phyloP scores from a whole-genome alignment of 2,888 invertebrate species.

The Ametastegia equiseti region DNA sequence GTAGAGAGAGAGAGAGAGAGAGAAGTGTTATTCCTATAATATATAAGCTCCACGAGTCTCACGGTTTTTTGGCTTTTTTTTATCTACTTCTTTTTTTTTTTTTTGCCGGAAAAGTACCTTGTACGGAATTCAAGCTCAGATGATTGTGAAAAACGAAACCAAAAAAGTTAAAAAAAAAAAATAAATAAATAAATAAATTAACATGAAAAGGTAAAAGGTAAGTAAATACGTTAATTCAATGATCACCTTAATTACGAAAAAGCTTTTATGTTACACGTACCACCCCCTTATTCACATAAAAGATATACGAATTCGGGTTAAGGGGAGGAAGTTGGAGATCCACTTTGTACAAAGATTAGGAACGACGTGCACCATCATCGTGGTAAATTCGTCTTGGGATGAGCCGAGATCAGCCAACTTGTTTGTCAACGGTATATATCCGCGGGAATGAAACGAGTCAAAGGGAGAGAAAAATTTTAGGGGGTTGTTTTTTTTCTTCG shows the following conservation, averaged over 20 bases:
- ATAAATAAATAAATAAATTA: too few species aligned
- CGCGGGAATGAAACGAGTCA: not conserved
- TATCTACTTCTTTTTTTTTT: too few species aligned
- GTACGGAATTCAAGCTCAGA: too few species aligned
- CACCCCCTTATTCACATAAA: too few species aligned
- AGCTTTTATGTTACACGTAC: not conserved
- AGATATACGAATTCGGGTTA: not conserved
- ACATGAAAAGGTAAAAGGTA: too few species aligned
- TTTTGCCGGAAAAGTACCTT: too few species aligned
- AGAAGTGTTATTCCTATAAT: not conserved
- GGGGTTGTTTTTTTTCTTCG: not conserved
- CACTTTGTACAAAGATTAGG: slow-evolving; percentile 2
- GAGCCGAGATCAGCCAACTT: slow-evolving; percentile 20
- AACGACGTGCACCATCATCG: slow-evolving; percentile 7
- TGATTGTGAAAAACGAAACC: too few species aligned
- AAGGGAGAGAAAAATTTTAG: not conserved
- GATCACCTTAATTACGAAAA: not conserved
- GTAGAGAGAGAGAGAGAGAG: not conserved
- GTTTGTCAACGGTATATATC: slow-evolving; percentile 17
- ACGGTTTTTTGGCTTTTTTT: too few species aligned
- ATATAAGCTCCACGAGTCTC: not conserved
- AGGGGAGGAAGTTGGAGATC: not conserved
- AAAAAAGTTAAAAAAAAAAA: too few species aligned
- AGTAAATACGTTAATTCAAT: not conserved
- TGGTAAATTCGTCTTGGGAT: slow-evolving; percentile 37